A percentile compares a stretch with the other conserved stretches of the same genome.
phyloP scores from a whole-genome alignment of 64 coral and sea anemone genomes.

The Anthopleura sola region DNA sequence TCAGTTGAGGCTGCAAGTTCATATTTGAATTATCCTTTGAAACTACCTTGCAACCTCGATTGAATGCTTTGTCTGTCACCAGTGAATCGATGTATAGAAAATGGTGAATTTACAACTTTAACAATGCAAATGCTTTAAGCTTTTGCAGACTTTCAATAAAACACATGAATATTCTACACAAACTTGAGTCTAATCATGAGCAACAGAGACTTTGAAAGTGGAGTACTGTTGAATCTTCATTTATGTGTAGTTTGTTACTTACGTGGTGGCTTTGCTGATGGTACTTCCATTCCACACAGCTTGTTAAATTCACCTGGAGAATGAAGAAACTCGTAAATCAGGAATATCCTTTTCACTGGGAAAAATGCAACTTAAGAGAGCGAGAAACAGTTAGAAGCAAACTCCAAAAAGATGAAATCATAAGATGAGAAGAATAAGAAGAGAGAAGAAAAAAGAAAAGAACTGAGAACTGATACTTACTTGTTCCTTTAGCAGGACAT shows the following conservation, averaged over 20 bases:
- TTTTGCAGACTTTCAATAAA: too few relatives aligned
- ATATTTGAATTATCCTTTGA: too few relatives aligned
- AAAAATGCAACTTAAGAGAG: not conserved
- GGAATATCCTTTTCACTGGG: not conserved
- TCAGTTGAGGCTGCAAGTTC: too few relatives aligned
- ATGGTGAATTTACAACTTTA: too few relatives aligned
- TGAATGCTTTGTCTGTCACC: too few relatives aligned
- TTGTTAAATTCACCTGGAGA: not conserved
- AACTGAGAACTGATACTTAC: conserved; percentile 15
- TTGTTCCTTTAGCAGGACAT: conserved; percentile 62
- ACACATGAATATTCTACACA: too few relatives aligned
- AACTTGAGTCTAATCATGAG: too few relatives aligned
- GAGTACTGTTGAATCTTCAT: too few relatives aligned
- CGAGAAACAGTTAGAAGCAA: not conserved
- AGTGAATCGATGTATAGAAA: too few relatives aligned
- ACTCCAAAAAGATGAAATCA: not conserved
- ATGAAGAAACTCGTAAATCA: not conserved
- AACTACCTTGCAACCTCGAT: too few relatives aligned
- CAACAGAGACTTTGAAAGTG: too few relatives aligned
- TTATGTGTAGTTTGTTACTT: not conserved
- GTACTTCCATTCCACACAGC: conserved; percentile 3
- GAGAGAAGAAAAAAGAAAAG: not conserved
- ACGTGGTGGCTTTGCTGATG: conserved; percentile 17
- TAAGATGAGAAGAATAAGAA: not conserved
- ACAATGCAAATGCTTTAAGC: too few relatives aligned